Evolutionary conservation across 2,888 invertebrate species (phyloP), one percentile per base, ranked within the genome.

Genomic region (Loripinus fragilis): DNA sequence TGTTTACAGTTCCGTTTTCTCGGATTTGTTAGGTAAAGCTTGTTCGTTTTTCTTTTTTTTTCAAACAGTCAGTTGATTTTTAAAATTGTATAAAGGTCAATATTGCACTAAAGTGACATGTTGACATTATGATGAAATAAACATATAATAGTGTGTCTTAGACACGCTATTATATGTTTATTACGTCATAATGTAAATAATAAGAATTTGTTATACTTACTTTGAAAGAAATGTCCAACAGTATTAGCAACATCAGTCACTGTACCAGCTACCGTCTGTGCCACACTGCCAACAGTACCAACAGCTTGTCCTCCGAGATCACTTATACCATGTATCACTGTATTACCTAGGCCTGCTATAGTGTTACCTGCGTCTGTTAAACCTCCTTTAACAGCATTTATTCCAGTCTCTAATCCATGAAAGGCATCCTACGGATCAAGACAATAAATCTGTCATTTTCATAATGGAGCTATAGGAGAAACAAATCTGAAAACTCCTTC

Each of bases 201-300:
- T 17, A 35, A 38, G 38, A 38, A 38, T 38, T 38, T 38, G 38
- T 38, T n/a, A 38, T 38, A 38, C 69, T 71, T 74, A 82, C 82
- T 68, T 20, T 78, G 78, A 23, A 82, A 79, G 17, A 78, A 65
- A 41, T 82, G 64, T 5, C 74, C 42, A 8, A 82, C 60, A 30
- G 33, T 71, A 38, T 82, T 30, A 41, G 67, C 67, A 7, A 28
- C 67, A 33, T 42, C 42, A n/a, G 67, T 42, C 17, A 67, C 41
- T 10, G 67, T 20, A 1, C 33, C 28, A 17, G 25, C 42, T 8
- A 67, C 67, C 8, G 67, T 42, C 28, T 45, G 38, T 25, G 45
- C 67, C 25, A 42, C 67, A n/a, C 35, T n/a, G 7, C 76, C 76
- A 1, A 74, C 28, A 25, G 67, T 17, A 45, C 52, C 55, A 1